Conservation (phyloP, 2,888 invertebrate genomes). For the Pecten maximus region DNA sequence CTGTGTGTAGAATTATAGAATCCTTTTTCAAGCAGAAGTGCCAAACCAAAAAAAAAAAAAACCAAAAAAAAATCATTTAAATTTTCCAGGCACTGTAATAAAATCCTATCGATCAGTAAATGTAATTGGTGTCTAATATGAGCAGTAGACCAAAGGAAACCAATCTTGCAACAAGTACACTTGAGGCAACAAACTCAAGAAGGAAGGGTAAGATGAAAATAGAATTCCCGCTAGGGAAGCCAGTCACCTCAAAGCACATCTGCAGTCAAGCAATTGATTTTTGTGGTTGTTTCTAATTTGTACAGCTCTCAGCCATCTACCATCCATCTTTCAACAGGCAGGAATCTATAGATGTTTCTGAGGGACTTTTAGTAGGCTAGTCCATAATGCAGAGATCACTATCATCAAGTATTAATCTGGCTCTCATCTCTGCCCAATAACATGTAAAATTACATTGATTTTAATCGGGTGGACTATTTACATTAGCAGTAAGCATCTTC, state of each 20-base stretch:
- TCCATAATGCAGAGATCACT: background rate
- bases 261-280: slow-evolving; percentile 28
- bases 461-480: background rate
- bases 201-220: background rate
- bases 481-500: background rate
- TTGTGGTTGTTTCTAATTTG: slow-evolving; percentile 19
- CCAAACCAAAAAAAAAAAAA: background rate
- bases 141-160: background rate
- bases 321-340: slow-evolving; percentile 20
- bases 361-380: background rate
- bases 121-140: background rate
- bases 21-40: background rate
- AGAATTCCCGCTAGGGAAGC: background rate
- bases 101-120: background rate
- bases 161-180: slow-evolving; percentile 19
- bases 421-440: background rate
- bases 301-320: slow-evolving; percentile 4
- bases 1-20: background rate
- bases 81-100: background rate
- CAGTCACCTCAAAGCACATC: slow-evolving; percentile 22
- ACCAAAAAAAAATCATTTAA: background rate
- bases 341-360: background rate
- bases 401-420: background rate
- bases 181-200: background rate
- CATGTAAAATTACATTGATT: background rate